These are phyloP conservation scores for Porites lutea DNA, from an alignment of 64 coral and sea anemone species.

Conservation along the genomic window DNA sequence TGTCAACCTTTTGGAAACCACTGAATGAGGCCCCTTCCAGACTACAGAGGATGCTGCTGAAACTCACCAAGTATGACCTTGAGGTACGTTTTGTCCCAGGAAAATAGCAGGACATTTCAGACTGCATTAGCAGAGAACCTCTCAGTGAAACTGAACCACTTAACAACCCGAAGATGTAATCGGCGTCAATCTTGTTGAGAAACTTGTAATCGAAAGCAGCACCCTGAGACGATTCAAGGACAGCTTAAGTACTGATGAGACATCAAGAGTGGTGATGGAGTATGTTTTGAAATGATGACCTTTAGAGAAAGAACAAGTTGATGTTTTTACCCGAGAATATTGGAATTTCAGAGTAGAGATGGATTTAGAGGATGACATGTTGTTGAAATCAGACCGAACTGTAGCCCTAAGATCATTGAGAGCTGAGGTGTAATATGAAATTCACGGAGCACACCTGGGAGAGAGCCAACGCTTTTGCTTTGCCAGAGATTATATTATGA, in stretches of 20 bases:
- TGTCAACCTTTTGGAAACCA: background rate
- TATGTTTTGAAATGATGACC: conserved; percentile 69
- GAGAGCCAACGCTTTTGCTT: background rate
- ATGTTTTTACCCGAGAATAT: conserved; percentile 73
- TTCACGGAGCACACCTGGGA: conserved; percentile 54
- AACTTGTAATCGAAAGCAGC: background rate
- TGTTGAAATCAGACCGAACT: background rate
- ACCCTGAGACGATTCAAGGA: conserved; percentile 27
- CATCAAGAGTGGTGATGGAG: conserved; percentile 48
- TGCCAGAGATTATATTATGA: conserved; percentile 67
- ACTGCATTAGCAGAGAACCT: background rate
- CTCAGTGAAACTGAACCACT: conserved; percentile 12
- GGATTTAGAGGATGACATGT: conserved; percentile 58
- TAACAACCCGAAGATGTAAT: too few relatives aligned
- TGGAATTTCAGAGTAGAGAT: conserved; percentile 56
- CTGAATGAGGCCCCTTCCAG: too few relatives aligned
- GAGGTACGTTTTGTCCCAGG: conserved; percentile 6
- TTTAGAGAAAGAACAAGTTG: conserved; percentile 23
- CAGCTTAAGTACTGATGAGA: conserved; percentile 19
- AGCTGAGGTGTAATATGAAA: background rate
- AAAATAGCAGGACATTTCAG: conserved; percentile 14
- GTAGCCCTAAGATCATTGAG: too few relatives aligned
- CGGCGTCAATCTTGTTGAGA: too few relatives aligned
- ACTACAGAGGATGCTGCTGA: too few relatives aligned
- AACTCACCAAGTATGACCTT: conserved; percentile 41